Conservation (phyloP, 2,113 vertebrate species). For the Toxostoma redivivum region DNA sequence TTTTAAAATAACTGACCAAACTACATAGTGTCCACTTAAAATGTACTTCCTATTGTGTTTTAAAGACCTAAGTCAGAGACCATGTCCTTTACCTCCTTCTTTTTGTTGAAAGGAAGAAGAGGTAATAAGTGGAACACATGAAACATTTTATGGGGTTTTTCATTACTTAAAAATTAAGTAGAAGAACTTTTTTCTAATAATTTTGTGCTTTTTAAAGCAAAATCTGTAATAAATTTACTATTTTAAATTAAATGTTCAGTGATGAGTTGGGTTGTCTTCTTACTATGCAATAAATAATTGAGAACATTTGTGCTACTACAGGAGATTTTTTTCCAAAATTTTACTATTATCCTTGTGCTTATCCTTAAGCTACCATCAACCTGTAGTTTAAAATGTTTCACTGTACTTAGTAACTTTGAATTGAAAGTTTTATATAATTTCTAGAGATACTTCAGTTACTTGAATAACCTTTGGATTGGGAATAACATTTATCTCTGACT, state of each 20-base stretch:
- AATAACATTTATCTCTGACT: neutral
- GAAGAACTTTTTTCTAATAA: neutral
- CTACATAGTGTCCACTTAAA: fast-evolving
- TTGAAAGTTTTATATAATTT: neutral
- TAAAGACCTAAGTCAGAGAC: neutral
- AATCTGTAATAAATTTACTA: fast-evolving
- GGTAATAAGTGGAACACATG: fast-evolving
- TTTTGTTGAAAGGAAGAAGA: neutral
- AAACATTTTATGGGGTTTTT: neutral
- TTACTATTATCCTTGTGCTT: neutral
- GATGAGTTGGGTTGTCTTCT: neutral
- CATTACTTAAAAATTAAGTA: neutral
- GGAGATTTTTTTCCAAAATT: neutral
- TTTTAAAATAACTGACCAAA: neutral
- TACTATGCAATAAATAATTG: neutral
- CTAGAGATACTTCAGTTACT: neutral
- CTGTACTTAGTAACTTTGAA: neutral
- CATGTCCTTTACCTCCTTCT: neutral
- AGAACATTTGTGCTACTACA: neutral
- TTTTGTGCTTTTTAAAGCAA: neutral
- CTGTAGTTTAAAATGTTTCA: neutral
- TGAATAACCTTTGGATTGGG: neutral
- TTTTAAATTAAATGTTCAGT: neutral
- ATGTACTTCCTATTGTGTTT: fast-evolving
- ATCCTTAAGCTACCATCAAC: neutral